These are phyloP conservation scores for Stomatorhinus ivindoensis DNA, from an alignment of 2,113 vertebrate species.

Conservation along the genomic window DNA sequence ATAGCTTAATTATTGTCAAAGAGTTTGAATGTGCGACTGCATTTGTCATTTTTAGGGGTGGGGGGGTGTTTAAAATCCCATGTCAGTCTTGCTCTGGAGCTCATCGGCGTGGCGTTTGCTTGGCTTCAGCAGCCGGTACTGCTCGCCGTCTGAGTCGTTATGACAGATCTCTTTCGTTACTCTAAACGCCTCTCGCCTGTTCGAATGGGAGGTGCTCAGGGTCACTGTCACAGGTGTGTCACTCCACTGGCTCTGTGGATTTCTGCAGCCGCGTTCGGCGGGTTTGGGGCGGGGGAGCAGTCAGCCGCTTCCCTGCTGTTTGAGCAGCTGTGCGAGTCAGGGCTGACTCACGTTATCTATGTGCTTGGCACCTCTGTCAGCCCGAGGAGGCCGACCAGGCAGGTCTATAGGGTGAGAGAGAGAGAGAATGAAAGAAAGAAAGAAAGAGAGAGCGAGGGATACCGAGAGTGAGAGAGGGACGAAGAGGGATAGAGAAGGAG, in stretches of 20 bases:
- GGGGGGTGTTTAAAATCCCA: no score
- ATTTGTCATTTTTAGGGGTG: not conserved
- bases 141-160: not conserved
- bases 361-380: constrained; percentile 47
- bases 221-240: not conserved
- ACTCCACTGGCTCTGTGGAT: not conserved
- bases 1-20: constrained; percentile 10
- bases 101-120: not conserved
- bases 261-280: not conserved
- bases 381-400: constrained; percentile 22
- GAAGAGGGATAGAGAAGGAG: not conserved
- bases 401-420: not conserved
- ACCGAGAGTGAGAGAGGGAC: not conserved
- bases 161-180: not conserved
- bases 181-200: not conserved
- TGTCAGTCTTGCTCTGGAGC: not conserved
- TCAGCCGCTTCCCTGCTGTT: constrained; percentile 31
- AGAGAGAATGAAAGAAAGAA: not conserved
- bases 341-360: constrained; percentile 46
- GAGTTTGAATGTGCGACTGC: not conserved
- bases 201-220: not conserved
- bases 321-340: constrained; percentile 42
- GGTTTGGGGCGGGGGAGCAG: not conserved
- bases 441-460: not conserved
- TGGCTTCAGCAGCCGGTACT: not conserved